Conservation (phyloP, 2,888 invertebrate species). For the Napeogenes sylphis region DNA sequence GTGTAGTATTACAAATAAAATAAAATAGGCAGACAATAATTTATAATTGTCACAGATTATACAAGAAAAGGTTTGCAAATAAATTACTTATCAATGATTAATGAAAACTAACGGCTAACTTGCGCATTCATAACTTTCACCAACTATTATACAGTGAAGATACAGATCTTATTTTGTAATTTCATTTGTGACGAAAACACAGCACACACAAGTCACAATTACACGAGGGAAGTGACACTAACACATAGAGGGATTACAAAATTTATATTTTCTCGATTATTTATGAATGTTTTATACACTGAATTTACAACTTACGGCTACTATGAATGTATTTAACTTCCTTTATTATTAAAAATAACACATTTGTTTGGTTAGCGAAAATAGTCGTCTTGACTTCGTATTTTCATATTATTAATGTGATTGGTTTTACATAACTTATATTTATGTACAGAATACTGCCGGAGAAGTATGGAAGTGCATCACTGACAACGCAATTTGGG, state of each 20-base stretch:
- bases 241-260: slow-evolving; percentile 41
- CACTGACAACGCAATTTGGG: slow-evolving; percentile 46
- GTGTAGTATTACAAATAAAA: slow-evolving; percentile 44
- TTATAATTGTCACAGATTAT: slow-evolving; percentile 40
- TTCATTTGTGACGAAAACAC: slow-evolving; percentile 61
- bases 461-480: slow-evolving; percentile 51
- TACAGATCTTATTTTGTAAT: slow-evolving; percentile 52
- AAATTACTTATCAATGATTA: slow-evolving; percentile 39
- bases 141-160: slow-evolving; percentile 46
- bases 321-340: slow-evolving; percentile 39
- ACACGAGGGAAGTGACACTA: slow-evolving; percentile 37
- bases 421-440: slow-evolving; percentile 50
- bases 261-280: slow-evolving; percentile 43
- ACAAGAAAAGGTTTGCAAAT: slow-evolving; percentile 36
- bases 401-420: slow-evolving; percentile 55
- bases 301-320: slow-evolving; percentile 53
- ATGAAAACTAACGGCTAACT: slow-evolving; percentile 40
- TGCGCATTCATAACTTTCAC: slow-evolving; percentile 42
- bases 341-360: slow-evolving; percentile 52
- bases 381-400: slow-evolving; percentile 48
- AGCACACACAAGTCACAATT: slow-evolving; percentile 49
- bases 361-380: slow-evolving; percentile 52
- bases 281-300: slow-evolving; percentile 51
- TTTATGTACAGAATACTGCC: slow-evolving; percentile 73
- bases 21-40: slow-evolving; percentile 53